Evolutionary conservation across 2,888 invertebrate species (phyloP), one percentile per base, ranked within the genome.

Genomic region (Euspilapteryx auroguttella): DNA sequence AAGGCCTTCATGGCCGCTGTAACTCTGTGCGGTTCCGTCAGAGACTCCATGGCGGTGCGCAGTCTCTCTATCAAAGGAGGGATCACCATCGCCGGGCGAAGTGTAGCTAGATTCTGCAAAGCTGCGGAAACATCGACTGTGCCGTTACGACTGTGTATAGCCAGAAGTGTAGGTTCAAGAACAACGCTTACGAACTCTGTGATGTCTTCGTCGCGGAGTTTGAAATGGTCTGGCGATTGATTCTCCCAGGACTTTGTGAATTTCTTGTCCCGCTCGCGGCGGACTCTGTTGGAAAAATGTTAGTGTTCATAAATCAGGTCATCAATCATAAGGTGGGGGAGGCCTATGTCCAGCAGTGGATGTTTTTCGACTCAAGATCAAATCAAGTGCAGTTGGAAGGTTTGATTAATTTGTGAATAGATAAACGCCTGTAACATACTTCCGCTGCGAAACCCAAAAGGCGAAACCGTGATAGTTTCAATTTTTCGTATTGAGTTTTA

Each of bases 1-100:
- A 87, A 80, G 27, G 85, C 85, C 31, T 81, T 78, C 79, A 90
- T 81, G 1, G 86, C 81, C 2, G 87, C 83, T 1, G 86, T 86
- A 9, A 86, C 76, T 55, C 86, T 85, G 51, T 94, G 92, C 0
- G 95, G 94, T 55, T 96, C 94, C 0, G 90, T 93, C 20, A 94
- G 57, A 2, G 90, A 90, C 44, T 91, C 90, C 49, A 95, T 64
- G 0, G 91, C 85, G 1, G 85, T 81, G 50, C 87, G 87, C 31
- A 94, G 77, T 55, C 83, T 83, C 35, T 94, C 92, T 31, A 96
- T 54, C 9, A 94, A 76, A 25, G 87, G 83, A 0, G 94, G 94
- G 27, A 94, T 81, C 2, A 95, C 86, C 12, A 89, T 61, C 34
- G 87, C 86, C 0, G 95, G 94, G 33, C 93, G 71, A 28, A 95